A percentile compares a stretch with the other conserved stretches of the same genome.
Conservation (phyloP, 35 echinoderm and acorn worm genomes). For the Ptychodera flava region DNA sequence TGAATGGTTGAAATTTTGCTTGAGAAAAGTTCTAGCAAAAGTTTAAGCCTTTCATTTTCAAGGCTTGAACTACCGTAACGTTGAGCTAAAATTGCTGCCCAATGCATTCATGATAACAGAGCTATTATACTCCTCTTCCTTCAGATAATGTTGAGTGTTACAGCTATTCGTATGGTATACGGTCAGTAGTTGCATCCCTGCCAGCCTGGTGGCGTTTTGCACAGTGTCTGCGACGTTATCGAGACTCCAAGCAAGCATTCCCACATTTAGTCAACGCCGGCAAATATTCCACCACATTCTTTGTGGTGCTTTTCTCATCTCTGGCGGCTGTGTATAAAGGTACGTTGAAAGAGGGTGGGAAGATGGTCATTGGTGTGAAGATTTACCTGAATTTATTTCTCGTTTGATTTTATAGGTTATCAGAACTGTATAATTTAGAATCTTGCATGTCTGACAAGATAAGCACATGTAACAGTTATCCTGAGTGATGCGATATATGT, state of each 20-base stretch:
- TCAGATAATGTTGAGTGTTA: constrained; percentile 25
- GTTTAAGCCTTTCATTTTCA: too few relatives aligned
- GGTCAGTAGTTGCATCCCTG: constrained; percentile 82
- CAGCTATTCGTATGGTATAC: constrained; percentile 56
- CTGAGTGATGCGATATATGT: too few relatives aligned
- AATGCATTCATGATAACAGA: too few relatives aligned
- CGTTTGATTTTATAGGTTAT: not conserved
- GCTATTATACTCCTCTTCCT: too few relatives aligned
- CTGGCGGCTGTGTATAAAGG: constrained; percentile 23
- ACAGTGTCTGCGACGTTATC: constrained; percentile 85
- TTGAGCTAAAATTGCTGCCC: too few relatives aligned
- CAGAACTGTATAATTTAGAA: not conserved
- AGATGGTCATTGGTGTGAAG: too few relatives aligned
- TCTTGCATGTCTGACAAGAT: too few relatives aligned
- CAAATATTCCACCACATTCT: constrained; percentile 98
- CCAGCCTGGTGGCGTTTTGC: constrained; percentile 98
- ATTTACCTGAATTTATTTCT: not conserved
- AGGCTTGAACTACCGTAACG: too few relatives aligned
- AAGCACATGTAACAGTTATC: too few relatives aligned
- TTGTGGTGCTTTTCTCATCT: constrained; percentile 80
- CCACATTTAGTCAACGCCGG: constrained; percentile 98
- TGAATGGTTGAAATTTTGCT: too few relatives aligned
- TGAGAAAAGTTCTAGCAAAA: too few relatives aligned
- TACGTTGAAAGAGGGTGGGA: too few relatives aligned
- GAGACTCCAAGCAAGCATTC: constrained; percentile 65